Evolutionary conservation across 2,888 invertebrate genomes (phyloP).

Genomic region (Operophtera brumata): DNA sequence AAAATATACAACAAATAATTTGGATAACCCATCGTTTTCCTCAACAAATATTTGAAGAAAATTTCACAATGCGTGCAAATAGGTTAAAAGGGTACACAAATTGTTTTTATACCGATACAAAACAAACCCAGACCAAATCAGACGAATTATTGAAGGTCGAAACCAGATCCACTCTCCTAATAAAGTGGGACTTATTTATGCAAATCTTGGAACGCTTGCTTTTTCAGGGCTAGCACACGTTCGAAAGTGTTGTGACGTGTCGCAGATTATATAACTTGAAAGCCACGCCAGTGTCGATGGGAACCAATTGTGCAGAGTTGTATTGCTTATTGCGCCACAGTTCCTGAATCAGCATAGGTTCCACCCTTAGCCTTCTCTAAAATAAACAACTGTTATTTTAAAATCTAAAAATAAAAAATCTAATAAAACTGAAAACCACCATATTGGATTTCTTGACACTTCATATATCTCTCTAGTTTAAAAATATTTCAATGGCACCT

Average conservation of each 20-base stretch:
- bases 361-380: too few species aligned
- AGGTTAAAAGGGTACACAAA: background rate
- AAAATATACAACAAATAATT: background rate
- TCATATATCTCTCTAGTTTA: too few species aligned
- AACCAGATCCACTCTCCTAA: constrained; percentile 4
- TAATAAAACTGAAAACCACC: too few species aligned
- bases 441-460: too few species aligned
- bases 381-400: too few species aligned
- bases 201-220: constrained; percentile 37
- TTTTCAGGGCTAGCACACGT: constrained; percentile 2
- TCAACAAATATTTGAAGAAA: background rate
- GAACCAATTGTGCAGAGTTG: too few species aligned
- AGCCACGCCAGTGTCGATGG: too few species aligned
- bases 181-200: constrained; percentile 39
- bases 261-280: background rate
- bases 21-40: background rate
- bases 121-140: constrained; percentile 6
- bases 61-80: background rate
- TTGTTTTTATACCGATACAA: background rate
- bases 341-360: too few species aligned
- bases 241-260: background rate
- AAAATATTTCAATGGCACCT: too few species aligned
- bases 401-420: background rate
- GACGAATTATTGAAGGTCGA: constrained; percentile 9
- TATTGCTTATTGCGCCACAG: too few species aligned